Base-by-base conservation (phyloP, 2,888 invertebrate genomes). In the Ophioninae sp. region DNA sequence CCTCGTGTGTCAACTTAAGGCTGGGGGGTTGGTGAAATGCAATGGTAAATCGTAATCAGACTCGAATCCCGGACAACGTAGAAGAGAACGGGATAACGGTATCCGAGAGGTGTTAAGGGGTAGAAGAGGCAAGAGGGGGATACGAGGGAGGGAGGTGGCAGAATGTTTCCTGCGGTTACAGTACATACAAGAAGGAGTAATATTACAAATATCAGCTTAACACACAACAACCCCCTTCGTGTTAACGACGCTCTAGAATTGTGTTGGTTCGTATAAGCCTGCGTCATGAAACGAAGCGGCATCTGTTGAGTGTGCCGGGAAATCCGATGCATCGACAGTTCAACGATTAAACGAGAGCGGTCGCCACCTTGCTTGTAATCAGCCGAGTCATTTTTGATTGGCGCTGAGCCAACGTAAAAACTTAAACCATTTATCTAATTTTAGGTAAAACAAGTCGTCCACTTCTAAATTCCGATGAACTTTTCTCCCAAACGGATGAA, bases 31-130 rank as follows among this genome's bases (percentile, higher is more conserved):
- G 78, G 74, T 67, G 13, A 75, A 81, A 79, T 74, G 81, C 74
- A 81, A 84, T 81, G 78, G 78, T 81, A 84, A 84, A 84, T 78
- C 70, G 78, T 84, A 84, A 84, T 84, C 78, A 78, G 70, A 84
- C 72, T 70, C 81, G 69, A 50, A 50, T 50, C 50, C 50, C 17
- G 50, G 50, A 10, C 69, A 81, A 75, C 83, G 72, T 67, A 8
- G 21, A 65, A 56, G 69, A 75, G 41, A 75, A 56, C 20, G 7
- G 65, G 50, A 50, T 50, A 50, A 50, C 50, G 17, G 50, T 17
- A 50, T 17, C 50, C 2, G 1, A 30, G 30, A 30, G 30, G 30
- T 30, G 30, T 30, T 59, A 41, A 57, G 39, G 30, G 17, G 44
- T n/a, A 64, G 62, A 44, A 6, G 41, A 20, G 41, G 2, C 30